Evolutionary conservation across 2,888 invertebrate species (phyloP), one percentile per base, ranked within the genome.

Genomic region (Rotaria magnacalcarata): DNA sequence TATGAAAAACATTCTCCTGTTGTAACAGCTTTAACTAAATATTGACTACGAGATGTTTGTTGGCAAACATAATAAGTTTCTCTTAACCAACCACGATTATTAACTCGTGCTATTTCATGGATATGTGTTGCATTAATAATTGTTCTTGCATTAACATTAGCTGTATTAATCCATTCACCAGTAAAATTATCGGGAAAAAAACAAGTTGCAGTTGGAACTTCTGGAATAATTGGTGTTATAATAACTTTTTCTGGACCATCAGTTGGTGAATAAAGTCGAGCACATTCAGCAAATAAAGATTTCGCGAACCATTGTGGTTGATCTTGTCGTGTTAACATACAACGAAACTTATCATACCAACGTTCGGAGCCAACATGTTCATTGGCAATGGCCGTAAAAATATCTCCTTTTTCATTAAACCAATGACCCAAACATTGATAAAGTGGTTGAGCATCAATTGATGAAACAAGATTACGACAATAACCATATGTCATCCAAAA

Each of bases 121-220:
- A 98, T 96, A 90, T 97, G 97, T 0, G 97, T 98, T 89, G 96
- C 95, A 90, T 97, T 97, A 80, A 98, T 96, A 11, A 84, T 85
- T 60, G 91, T 90, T 56, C 96, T 96, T 0, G 97, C 97, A 91
- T 97, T 96, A 88, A 96, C 95, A 90, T 97, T 97, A 0, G 97
- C 97, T 0, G 97, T 97, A 89, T 97, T 97, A 85, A 97, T 95
- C 97, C 97, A 98, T 43, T 95, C 94, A 0, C 98, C 97, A 0
- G 94, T 94, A 91, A 96, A 96, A 90, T 97, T 97, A 90, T 96
- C 95, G 0, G 97, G 96, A 84, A 87, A 87, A 56, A 84, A 85
- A 84, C 87, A 87, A 7, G 52, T 85, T 24, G 87, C 84, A 24
- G 85, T 60, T 24, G 85, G 84, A 52, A 85, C 84, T 43, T 84